phyloP scores from a whole-genome alignment of 30 jellyfish, hydroid and myxozoan species.

The Aurelia sp. region DNA sequence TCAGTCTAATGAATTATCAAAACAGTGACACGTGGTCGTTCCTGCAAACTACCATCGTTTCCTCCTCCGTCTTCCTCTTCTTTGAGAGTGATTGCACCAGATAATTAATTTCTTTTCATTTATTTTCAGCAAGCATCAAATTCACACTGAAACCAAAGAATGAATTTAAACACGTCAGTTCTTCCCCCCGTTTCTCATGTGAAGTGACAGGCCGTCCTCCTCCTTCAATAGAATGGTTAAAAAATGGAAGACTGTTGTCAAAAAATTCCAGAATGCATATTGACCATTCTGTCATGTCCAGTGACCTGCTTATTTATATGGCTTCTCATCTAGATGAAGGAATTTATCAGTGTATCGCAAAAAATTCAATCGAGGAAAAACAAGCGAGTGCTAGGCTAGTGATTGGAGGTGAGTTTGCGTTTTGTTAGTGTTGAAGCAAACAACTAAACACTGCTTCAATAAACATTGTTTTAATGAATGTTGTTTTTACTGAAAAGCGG shows the following conservation, averaged over 20 bases:
- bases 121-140: constrained; percentile 44
- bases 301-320: constrained; percentile 31
- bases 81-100: too few species aligned
- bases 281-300: constrained; percentile 38
- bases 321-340: constrained; percentile 83
- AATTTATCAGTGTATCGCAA: constrained; percentile 85
- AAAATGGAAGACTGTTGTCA: constrained; percentile 71
- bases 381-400: constrained; percentile 77
- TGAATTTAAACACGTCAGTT: constrained; percentile 37
- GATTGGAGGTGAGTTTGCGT: constrained; percentile 72
- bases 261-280: constrained; percentile 9
- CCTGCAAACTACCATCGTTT: too few species aligned
- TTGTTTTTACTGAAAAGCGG: too few species aligned
- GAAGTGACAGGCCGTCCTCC: constrained; percentile 76
- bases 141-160: constrained; percentile 55
- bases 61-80: too few species aligned
- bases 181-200: constrained; percentile 69
- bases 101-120: neutral
- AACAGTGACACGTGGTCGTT: too few species aligned
- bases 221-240: constrained; percentile 71
- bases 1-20: too few species aligned
- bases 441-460: neutral
- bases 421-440: neutral
- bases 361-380: constrained; percentile 69
- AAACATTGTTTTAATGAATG: too few species aligned